Conservation (phyloP, 2,797 vertebrate genomes). For the Sandelia bainsii region DNA sequence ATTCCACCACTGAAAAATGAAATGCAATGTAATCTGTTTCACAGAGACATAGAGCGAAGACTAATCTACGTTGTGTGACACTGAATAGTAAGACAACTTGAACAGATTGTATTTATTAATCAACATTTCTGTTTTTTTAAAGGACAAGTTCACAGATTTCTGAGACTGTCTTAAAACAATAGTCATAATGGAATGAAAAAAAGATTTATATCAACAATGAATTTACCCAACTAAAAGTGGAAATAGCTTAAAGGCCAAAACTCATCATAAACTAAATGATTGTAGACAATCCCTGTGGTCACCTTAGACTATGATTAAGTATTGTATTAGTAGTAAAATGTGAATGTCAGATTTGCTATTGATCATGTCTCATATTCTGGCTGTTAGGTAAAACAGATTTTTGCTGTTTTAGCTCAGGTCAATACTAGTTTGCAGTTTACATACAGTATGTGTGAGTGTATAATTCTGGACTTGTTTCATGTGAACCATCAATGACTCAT, state of each 20-base stretch:
- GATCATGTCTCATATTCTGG: constrained; percentile 69
- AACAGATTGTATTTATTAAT: background rate
- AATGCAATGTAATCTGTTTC: background rate
- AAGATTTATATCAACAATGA: background rate
- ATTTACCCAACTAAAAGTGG: background rate
- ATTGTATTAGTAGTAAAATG: constrained; percentile 63
- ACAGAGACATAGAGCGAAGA: background rate
- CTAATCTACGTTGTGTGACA: background rate
- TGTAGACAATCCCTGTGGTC: constrained; percentile 51
- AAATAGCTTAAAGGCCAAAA: constrained; percentile 2
- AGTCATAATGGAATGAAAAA: background rate
- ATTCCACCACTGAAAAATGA: background rate
- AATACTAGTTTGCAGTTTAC: constrained; percentile 11
- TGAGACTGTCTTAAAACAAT: background rate
- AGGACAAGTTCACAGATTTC: background rate
- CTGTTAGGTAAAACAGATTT: constrained; percentile 60
- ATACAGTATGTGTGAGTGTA: background rate
- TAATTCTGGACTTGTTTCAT: background rate
- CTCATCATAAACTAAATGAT: constrained; percentile 36
- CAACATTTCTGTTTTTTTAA: background rate
- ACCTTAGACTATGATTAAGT: constrained; percentile 67
- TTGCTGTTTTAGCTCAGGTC: constrained; percentile 38
- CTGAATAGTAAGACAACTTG: background rate
- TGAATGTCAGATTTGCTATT: constrained; percentile 63
- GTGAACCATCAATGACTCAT: background rate